phyloP scores from a whole-genome alignment of 1,140 invertebrate genomes.

The Drosophila triauraria region DNA sequence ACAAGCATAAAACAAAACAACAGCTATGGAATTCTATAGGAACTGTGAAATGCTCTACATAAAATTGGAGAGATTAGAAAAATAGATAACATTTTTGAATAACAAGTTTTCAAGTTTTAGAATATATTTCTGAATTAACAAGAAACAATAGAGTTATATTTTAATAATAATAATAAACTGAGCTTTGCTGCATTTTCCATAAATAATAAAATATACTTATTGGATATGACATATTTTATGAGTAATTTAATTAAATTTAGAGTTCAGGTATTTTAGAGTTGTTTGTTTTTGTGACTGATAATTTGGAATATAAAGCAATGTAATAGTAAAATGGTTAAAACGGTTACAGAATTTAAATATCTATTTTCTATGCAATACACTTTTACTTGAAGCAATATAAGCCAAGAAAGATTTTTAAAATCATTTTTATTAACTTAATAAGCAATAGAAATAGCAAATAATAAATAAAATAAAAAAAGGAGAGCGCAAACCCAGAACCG shows the following conservation, averaged over 20 bases:
- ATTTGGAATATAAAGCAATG: too few relatives aligned
- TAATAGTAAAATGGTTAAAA: neutral
- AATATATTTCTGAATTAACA: neutral
- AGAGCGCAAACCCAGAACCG: neutral
- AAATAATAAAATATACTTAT: too few relatives aligned
- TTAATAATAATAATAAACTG: neutral
- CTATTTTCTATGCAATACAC: too few relatives aligned
- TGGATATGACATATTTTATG: neutral
- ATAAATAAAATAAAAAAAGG: neutral
- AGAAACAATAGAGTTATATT: too few relatives aligned
- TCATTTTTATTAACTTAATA: neutral
- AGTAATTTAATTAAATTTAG: neutral
- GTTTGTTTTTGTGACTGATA: too few relatives aligned
- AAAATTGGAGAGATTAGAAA: neutral
- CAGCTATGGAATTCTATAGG: neutral
- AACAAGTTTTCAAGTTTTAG: neutral
- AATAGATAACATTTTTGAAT: neutral
- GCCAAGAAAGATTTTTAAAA: too few relatives aligned
- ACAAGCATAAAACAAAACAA: constrained; percentile 56
- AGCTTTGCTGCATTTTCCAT: too few relatives aligned
- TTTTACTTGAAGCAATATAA: too few relatives aligned
- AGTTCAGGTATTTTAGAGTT: too few relatives aligned
- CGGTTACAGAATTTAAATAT: neutral
- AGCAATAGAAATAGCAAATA: neutral
- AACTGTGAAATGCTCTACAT: constrained; percentile 19